Conservation (phyloP, 2,888 invertebrate species). For the Drosophila subsilvestris region DNA sequence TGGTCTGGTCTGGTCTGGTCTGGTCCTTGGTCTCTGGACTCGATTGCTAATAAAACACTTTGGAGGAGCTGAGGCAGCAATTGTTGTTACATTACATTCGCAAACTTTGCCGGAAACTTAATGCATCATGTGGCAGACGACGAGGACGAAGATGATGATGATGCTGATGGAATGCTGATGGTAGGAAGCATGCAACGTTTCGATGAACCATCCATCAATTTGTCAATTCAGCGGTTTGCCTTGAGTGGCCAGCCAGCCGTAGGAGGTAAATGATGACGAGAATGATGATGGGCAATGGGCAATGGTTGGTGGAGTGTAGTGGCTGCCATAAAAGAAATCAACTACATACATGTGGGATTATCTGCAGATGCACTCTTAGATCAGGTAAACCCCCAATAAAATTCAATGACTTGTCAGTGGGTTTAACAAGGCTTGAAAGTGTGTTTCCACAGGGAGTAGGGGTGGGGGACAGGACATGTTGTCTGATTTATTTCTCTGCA, state of each 20-base stretch:
- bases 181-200: conserved; percentile 37
- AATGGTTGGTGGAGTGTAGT: conserved; percentile 26
- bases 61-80: conserved; percentile 59
- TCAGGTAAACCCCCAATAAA: not conserved
- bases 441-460: too few relatives aligned
- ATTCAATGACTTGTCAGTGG: not conserved
- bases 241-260: conserved; percentile 48
- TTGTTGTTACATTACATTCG: conserved; percentile 35
- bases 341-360: conserved; percentile 14
- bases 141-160: conserved; percentile 3
- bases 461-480: conserved; percentile 8
- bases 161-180: conserved; percentile 7
- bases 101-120: conserved; percentile 60
- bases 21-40: conserved; percentile 25
- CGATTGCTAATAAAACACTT: conserved; percentile 73
- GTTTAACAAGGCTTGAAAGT: not conserved
- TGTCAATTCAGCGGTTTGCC: conserved; percentile 72
- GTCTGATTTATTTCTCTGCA: conserved; percentile 17
- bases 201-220: conserved; percentile 71
- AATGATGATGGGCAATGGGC: conserved; percentile 19
- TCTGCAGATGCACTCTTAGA: not conserved
- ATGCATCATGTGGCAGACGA: conserved; percentile 65
- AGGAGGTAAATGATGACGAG: conserved; percentile 23
- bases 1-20: too few relatives aligned
- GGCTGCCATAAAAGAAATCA: conserved; percentile 24